Base-by-base conservation (phyloP, 2,888 invertebrate genomes). In the Pachycephus smyrnensis region DNA sequence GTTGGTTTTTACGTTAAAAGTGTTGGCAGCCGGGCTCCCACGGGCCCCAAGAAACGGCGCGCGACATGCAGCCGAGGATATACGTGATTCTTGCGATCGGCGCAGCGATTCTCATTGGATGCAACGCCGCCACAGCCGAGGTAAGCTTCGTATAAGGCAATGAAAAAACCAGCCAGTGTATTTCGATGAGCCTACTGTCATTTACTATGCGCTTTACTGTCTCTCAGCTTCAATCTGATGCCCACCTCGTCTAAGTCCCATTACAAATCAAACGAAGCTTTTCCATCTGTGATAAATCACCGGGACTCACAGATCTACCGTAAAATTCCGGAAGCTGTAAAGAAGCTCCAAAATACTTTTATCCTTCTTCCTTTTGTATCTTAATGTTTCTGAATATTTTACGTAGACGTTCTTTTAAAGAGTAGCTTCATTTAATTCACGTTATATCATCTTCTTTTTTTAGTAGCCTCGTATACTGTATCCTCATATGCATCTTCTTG, bases 41-140 rank as follows among this genome's bases (percentile, higher is more conserved):
- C 77, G 81, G 80, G 82, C 82, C 79, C 82, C 79, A 82, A 79
- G 78, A 76, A 55, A 77, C 80, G 33, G 68, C 75, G 71, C 31
- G 15, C 31, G 33, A 31, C 71, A 95, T 95, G 95, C 94, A 95
- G 94, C 95, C 94, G 92, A 94, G 95, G 95, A 95, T 95, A 95
- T 94, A 94, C 92, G 93, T 94, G 93, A 93, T 95, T 94, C 93
- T 95, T 93, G 94, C 94, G 93, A 94, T 94, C 94, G 94, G 94
- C 93, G 94, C 94, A 93, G 94, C 95, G 93, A 93, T 95, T 94
- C 93, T 95, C 92, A 92, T 94, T 92, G 95, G 95, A 94, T 95
- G 94, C 93, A 94, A 95, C 92, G 94, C 94, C 93, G 95, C 40
- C 23, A 23, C 94, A 92, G 94, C 94, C 93, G 95, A 95, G 95